Base-by-base conservation (phyloP, 1,140 invertebrate genomes). In the Armadillidium nasatum region DNA sequence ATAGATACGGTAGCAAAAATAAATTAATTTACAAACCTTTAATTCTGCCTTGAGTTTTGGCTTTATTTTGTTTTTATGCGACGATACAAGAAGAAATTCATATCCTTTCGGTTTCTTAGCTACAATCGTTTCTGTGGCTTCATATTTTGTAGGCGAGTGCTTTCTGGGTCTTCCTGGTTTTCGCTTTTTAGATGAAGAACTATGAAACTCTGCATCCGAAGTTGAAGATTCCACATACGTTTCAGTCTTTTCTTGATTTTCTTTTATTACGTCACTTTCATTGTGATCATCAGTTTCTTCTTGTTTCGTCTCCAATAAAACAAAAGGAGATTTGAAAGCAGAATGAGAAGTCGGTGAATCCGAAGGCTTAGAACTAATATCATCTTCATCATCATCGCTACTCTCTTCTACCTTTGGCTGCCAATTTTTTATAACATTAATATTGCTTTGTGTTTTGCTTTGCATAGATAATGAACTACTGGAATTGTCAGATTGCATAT, bases 101-200 rank as follows among this genome's bases (percentile, higher is more conserved):
- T 84, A 77, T 46, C 79, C 82, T 76, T 84, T 85, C 7, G 84
- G 84, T 83, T 93, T 92, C 82, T 93, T 93, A 1, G 92, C 90
- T 11, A 93, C 91, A 72, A 93, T 93, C 0, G 91, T 93, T 85
- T 93, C 92, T 69, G 88, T 89, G 78, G 84, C 85, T 43, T 88
- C 88, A 22, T 87, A 89, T 80, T 80, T 83, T 76, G 87, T 88
- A 67, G 89, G 87, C 83, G 87, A 88, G 22, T 91, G 85, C 82
- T 93, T 93, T 74, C 91, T 90, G 0, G 92, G 93, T 77, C 92
- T 86, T 3, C 92, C 92, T 0, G 93, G 92, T 86, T 94, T 94
- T 9, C 93, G 87, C 82, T 93, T 93, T 80, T 93, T 92, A 0
- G 90, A 91, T 0, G 90, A 89, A 60, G 19, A 3, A 19, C 1